These are phyloP conservation scores for Lycaena phlaeas DNA, from an alignment of 2,888 invertebrate species.

Conservation along the genomic window DNA sequence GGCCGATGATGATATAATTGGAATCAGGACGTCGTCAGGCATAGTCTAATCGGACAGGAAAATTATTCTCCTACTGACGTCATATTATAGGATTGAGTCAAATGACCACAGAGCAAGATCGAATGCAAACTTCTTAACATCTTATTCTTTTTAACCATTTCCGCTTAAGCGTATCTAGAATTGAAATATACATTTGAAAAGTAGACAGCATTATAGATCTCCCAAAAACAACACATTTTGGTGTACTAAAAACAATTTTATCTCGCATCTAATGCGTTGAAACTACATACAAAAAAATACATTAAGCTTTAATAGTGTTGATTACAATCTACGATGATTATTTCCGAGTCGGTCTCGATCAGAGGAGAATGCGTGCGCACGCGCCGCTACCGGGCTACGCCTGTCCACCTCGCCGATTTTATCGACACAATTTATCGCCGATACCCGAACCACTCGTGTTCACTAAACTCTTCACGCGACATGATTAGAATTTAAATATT, in stretches of 20 bases:
- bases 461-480: constrained; percentile 30
- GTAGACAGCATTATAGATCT: too few species aligned
- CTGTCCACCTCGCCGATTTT: constrained; percentile 65
- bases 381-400: constrained; percentile 68
- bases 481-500: constrained; percentile 27
- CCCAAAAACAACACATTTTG: neutral
- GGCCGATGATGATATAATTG: too few species aligned
- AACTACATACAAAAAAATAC: constrained; percentile 40
- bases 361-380: constrained; percentile 63
- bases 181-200: too few species aligned
- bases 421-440: constrained; percentile 72
- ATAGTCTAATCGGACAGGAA: too few species aligned
- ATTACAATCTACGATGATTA: constrained; percentile 71
- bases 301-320: constrained; percentile 68
- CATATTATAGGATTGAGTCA: too few species aligned
- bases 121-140: too few species aligned
- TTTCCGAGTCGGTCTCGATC: constrained; percentile 63
- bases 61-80: too few species aligned
- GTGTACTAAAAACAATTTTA: neutral
- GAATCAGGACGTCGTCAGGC: too few species aligned
- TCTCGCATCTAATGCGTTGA: neutral
- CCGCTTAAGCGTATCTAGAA: too few species aligned
- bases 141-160: too few species aligned
- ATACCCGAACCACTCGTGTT: constrained; percentile 44
- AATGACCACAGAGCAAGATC: too few species aligned